Percentiles rank a stretch among this genome's conserved stretches.
Evolutionary conservation across 2,113 vertebrate species (phyloP).

Genomic region (Calonectris borealis): DNA sequence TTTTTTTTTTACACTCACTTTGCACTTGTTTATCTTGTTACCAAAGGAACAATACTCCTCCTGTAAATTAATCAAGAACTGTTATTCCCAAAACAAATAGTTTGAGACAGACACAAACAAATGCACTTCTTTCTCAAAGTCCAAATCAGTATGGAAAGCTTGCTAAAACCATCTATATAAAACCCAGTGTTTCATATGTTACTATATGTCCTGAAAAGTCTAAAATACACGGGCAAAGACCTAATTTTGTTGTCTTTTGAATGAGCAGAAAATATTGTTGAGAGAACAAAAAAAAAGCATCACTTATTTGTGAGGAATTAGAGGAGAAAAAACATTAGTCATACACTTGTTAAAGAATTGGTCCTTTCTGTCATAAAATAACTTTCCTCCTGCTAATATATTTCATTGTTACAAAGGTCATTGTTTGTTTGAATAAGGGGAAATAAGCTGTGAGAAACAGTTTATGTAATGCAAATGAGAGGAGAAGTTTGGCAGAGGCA

Average conservation of each 20-base stretch:
- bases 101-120: background rate
- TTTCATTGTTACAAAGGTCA: slow-evolving; percentile 24
- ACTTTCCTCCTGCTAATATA: background rate
- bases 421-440: slow-evolving; percentile 1
- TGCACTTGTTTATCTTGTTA: background rate
- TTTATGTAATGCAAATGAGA: slow-evolving; percentile 17
- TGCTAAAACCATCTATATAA: background rate
- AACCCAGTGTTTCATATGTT: background rate
- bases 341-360: background rate
- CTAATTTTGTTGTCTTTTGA: background rate
- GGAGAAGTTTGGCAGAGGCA: background rate
- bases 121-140: background rate
- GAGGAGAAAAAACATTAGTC: background rate
- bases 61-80: background rate
- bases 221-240: background rate
- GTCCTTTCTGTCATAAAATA: slow-evolving; percentile 6
- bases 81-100: background rate
- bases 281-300: background rate
- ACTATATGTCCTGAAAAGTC: background rate
- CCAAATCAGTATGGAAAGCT: background rate
- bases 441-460: slow-evolving; percentile 22
- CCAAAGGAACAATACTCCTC: background rate
- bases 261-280: background rate
- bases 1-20: background rate
- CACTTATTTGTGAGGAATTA: background rate